Evolutionary conservation across 64 coral and sea anemone genomes (phyloP), one percentile per base, ranked within the genome.

Genomic region (Porites australiensis): DNA sequence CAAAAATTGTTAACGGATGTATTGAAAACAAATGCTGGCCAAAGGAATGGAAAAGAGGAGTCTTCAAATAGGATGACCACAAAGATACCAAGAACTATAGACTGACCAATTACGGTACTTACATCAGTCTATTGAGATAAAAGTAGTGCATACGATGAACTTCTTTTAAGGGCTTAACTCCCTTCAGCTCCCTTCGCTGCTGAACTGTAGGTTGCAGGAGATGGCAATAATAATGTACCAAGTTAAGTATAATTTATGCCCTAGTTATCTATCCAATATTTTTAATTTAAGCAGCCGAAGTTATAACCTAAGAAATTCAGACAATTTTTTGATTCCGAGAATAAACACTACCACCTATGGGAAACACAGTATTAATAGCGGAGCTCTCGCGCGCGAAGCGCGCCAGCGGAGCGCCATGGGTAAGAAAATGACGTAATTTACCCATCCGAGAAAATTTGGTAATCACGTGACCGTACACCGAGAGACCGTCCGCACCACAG

Each of bases 61-160:
- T 52, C 10, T 72, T 44, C 23, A 88, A 71, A 13, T 64, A 89
- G 58, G 87, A 89, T 15, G 50, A 89, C 14, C 21, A 77, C 16
- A 52, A 67, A 50, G 23, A 48, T 15, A 87, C 21, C 13, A 54
- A 88, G 47, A 88, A 75, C 47, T 88, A 88, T 54, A 88, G 71
- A 72, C 86, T 37, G 27, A 37, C 27, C 71, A 14, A 88, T 88
- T 14, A 89, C 87, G 20, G 49, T 89, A 13, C 77, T 80, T 27
- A 80, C 48, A 18, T 47, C 77, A 13, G 11, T 80, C 7, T 80
- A 58, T 13, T 19, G 58, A 12, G 77, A 80, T 50, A 53, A 58
- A 80, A 23, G 19, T 13, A 18, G 48, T 7, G 55, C 2, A 55
- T 80, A 58, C 43, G 77, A 54, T 0, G 10, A 80, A 20, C 77